Evolutionary conservation across 1,140 invertebrate genomes (phyloP).

Genomic region (Eupeodes corollae): DNA sequence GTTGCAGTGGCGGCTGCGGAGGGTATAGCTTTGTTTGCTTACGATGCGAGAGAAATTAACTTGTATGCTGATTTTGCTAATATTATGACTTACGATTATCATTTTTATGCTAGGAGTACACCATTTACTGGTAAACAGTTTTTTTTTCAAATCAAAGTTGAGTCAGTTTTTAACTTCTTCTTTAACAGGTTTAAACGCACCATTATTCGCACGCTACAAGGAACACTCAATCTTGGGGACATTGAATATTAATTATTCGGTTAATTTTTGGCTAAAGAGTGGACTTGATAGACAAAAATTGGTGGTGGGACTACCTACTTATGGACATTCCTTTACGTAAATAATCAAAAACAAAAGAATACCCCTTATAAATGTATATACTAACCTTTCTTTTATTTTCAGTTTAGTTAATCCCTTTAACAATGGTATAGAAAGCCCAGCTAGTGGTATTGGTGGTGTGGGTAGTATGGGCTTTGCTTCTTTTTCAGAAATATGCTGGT

Average conservation of each 20-base stretch:
- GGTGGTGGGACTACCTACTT: slow-evolving; percentile 79
- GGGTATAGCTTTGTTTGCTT: slow-evolving; percentile 59
- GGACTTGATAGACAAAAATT: slow-evolving; percentile 77
- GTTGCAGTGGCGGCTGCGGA: slow-evolving; percentile 65
- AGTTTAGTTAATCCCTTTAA: slow-evolving; percentile 57
- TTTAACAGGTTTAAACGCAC: slow-evolving; percentile 54
- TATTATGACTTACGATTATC: slow-evolving; percentile 84
- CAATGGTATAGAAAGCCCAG: slow-evolving; percentile 55
- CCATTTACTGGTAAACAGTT: slow-evolving; percentile 56
- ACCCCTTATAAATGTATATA: not conserved
- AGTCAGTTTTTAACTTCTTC: not conserved
- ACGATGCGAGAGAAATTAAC: slow-evolving; percentile 64
- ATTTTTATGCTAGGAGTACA: slow-evolving; percentile 61
- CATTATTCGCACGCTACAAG: slow-evolving; percentile 48
- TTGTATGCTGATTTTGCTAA: slow-evolving; percentile 76
- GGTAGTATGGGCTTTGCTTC: slow-evolving; percentile 59
- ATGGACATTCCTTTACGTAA: slow-evolving; percentile 70
- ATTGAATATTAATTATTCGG: slow-evolving; percentile 73
- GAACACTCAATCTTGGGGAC: slow-evolving; percentile 57
- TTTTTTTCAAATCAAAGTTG: too few relatives aligned
- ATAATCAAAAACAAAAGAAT: slow-evolving; percentile 8
- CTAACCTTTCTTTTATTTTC: slow-evolving; percentile 11
- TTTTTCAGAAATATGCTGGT: slow-evolving; percentile 57
- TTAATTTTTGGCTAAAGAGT: slow-evolving; percentile 63
- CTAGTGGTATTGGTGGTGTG: slow-evolving; percentile 50